Evolutionary conservation across 2,113 vertebrate species (phyloP).

Genomic region (Morone chrysops): DNA sequence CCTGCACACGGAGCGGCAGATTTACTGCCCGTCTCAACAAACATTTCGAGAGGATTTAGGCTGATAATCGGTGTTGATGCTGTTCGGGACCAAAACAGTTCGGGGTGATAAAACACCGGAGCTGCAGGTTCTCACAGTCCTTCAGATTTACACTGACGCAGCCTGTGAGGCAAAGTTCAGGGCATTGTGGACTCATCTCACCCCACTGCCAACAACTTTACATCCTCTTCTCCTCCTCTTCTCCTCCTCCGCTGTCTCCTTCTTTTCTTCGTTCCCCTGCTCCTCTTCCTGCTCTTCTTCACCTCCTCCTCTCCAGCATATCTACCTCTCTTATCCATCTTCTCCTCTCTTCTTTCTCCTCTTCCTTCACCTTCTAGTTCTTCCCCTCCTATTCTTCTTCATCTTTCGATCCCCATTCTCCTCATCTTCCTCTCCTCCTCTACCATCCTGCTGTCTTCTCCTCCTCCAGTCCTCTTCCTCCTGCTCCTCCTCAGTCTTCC

Average conservation of each 20-base stretch:
- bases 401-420: too few species aligned
- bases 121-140: slow-evolving; percentile 56
- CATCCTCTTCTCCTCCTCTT: background rate
- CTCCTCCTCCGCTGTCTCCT: background rate
- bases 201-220: background rate
- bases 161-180: slow-evolving; percentile 60
- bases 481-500: background rate
- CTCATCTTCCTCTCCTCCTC: background rate
- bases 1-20: slow-evolving; percentile 8
- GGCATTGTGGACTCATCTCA: slow-evolving; percentile 17
- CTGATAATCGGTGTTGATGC: slow-evolving; percentile 47
- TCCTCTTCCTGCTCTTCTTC: background rate
- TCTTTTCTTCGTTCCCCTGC: too few species aligned
- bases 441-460: too few species aligned
- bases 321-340: too few species aligned
- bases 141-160: slow-evolving; percentile 77
- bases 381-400: background rate
- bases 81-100: background rate
- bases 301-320: background rate
- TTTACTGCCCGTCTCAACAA: slow-evolving; percentile 36
- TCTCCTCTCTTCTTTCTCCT: too few species aligned
- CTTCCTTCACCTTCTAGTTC: too few species aligned
- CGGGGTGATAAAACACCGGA: slow-evolving; percentile 24
- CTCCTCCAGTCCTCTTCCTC: background rate
- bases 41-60: slow-evolving; percentile 36